Conservation (phyloP, 2,888 invertebrate genomes). For the Heliconius cydno region DNA sequence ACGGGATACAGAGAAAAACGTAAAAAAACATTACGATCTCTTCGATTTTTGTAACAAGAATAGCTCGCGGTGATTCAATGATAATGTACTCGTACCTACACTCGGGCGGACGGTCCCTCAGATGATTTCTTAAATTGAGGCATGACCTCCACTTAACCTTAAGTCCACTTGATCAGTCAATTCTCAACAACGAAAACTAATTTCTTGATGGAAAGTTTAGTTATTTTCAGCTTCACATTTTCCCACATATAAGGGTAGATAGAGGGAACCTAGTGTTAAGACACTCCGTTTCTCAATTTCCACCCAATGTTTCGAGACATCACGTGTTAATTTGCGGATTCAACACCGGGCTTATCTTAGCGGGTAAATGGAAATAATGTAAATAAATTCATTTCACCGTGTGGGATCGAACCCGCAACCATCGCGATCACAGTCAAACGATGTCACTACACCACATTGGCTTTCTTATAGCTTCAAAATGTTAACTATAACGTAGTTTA, state of each 20-base stretch:
- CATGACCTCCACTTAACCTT: conserved; percentile 27
- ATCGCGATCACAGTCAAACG: neutral
- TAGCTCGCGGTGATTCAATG: conserved; percentile 18
- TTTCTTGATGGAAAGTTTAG: neutral
- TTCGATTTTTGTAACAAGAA: conserved; percentile 10
- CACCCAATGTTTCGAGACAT: neutral
- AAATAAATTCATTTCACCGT: neutral
- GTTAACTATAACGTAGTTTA: neutral
- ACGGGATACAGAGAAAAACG: neutral
- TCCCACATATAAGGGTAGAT: neutral
- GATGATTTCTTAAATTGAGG: conserved; percentile 25
- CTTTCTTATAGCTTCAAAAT: neutral
- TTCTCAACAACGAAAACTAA: conserved; percentile 12
- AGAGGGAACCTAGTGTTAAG: neutral
- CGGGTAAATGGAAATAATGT: neutral
- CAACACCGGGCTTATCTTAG: neutral
- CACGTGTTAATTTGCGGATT: neutral
- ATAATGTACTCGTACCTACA: conserved; percentile 8
- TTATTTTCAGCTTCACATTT: neutral
- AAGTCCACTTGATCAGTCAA: conserved; percentile 18
- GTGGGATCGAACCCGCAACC: neutral
- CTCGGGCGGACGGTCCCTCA: conserved; percentile 5
- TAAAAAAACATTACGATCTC: neutral
- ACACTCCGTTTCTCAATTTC: neutral
- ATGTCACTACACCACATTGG: no score